phyloP scores from a whole-genome alignment of 2,888 invertebrate genomes.

The Dioctria linearis region DNA sequence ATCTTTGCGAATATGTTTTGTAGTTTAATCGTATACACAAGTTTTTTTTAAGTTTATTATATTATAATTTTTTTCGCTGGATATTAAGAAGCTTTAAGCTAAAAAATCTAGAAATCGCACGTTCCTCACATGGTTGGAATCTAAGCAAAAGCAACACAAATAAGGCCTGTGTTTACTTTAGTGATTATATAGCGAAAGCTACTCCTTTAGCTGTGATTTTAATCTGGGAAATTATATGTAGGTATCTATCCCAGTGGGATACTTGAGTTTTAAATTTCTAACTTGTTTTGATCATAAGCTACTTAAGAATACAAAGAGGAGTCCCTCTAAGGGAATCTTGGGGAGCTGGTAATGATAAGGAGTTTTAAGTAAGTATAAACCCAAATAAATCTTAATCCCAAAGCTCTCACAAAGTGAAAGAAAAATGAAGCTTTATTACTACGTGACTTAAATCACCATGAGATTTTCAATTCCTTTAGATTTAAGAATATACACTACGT shows the following conservation, averaged over 20 bases:
- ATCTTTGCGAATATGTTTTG: no score
- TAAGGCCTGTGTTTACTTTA: neutral
- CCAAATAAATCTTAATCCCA: neutral
- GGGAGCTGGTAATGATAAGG: neutral
- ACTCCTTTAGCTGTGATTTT: neutral
- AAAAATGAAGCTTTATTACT: neutral
- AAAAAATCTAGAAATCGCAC: no score
- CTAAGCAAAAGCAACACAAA: neutral
- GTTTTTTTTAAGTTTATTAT: no score
- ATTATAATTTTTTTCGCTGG: no score
- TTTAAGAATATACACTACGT: no score
- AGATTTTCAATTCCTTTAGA: no score
- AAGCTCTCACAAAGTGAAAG: neutral
- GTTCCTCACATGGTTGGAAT: no score
- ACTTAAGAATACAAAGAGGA: neutral
- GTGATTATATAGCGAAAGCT: neutral
- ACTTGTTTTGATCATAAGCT: constrained; percentile 23
- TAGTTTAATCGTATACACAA: no score
- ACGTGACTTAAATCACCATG: neutral
- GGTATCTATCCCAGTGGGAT: neutral
- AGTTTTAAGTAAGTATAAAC: neutral
- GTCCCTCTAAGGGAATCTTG: neutral
- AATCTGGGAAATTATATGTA: neutral
- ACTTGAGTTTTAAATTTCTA: constrained; percentile 17
- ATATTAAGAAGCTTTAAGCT: no score